A percentile compares a stretch with the other conserved stretches of the same genome.
Conservation (phyloP, 2,113 vertebrate genomes). For the Malurus elegans region DNA sequence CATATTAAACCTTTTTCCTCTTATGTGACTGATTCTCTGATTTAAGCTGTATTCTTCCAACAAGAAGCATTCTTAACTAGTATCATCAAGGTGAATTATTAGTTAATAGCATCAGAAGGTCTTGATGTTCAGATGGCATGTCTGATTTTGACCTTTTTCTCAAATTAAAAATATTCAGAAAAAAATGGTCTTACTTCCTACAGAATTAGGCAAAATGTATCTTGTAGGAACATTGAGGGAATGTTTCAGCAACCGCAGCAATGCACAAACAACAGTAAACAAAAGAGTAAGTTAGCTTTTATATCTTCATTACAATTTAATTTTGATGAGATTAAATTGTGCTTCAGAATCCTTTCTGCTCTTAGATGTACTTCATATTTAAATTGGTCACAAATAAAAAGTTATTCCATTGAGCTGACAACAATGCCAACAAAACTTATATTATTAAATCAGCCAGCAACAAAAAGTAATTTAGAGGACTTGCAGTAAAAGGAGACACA, state of each 20-base stretch:
- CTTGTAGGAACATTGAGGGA: background rate
- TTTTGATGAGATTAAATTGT: background rate
- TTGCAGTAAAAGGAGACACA: background rate
- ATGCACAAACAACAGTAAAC: background rate
- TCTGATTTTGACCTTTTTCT: background rate
- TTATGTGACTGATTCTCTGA: background rate
- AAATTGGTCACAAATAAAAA: background rate
- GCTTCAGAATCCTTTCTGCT: background rate
- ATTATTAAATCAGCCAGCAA: background rate
- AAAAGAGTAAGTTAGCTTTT: background rate
- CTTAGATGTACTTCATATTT: background rate
- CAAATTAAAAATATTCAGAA: background rate
- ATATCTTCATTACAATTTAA: background rate
- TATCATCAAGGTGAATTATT: background rate
- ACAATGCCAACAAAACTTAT: background rate
- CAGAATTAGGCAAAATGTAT: background rate
- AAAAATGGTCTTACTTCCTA: background rate
- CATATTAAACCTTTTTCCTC: background rate
- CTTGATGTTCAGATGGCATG: background rate
- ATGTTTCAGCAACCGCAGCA: background rate
- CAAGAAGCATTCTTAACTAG: background rate
- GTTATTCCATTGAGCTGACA: background rate
- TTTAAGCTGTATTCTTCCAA: background rate
- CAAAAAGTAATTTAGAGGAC: background rate
- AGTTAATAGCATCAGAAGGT: background rate